A percentile compares a stretch with the other conserved stretches of the same genome.
phyloP scores from a whole-genome alignment of 2,113 vertebrate species.

The Stictonetta naevosa region DNA sequence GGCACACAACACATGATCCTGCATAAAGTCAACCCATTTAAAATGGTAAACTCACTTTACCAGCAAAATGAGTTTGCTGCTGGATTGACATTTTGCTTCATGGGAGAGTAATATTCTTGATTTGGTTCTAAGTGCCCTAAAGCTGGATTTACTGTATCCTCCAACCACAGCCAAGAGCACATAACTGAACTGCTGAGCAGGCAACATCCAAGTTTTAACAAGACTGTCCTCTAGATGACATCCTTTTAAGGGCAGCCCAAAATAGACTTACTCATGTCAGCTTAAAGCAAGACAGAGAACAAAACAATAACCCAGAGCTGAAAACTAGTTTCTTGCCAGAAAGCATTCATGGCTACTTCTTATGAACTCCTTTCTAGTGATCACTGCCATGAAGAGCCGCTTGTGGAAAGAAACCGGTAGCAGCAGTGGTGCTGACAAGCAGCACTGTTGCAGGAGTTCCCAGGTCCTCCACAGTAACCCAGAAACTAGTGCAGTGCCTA shows the following conservation, averaged over 20 bases:
- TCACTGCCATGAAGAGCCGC: neutral
- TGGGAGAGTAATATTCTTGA: neutral
- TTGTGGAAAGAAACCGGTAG: neutral
- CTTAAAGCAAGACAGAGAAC: neutral
- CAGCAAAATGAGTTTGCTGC: neutral
- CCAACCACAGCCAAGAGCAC: neutral
- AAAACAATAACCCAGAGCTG: neutral
- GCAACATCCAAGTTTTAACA: conserved; percentile 46
- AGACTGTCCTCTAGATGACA: conserved; percentile 50
- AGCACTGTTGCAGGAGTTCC: fast-evolving
- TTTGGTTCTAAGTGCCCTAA: neutral
- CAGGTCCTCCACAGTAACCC: neutral
- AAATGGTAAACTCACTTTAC: neutral
- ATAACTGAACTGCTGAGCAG: conserved; percentile 16
- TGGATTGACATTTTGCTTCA: neutral
- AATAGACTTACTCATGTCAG: neutral
- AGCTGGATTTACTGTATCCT: conserved; percentile 10
- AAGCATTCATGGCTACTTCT: neutral
- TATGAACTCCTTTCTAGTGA: neutral
- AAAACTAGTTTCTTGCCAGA: neutral
- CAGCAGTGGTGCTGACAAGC: neutral
- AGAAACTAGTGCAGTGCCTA: neutral
- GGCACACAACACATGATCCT: neutral
- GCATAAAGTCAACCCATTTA: conserved; percentile 30
- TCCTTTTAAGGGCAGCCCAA: conserved; percentile 20